Evolutionary conservation across 2,888 invertebrate species (phyloP), one percentile per base, ranked within the genome.

Genomic region (Eulithis prunata): DNA sequence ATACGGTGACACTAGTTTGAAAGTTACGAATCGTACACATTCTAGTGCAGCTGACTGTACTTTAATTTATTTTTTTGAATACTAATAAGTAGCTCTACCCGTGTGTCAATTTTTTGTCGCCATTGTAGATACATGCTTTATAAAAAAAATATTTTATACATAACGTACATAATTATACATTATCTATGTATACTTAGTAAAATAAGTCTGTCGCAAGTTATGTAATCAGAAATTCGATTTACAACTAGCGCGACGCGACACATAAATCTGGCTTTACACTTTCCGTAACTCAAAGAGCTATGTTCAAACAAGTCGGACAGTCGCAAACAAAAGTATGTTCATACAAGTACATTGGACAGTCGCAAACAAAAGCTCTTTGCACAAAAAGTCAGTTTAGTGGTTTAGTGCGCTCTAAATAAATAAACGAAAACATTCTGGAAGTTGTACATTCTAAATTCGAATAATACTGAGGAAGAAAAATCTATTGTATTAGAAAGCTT

Each of bases 311-410:
- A 51, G 38, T 21, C 41, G 38, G 41, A 41, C 58, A 58, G n/a
- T 52, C 58, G 52, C 21, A 49, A 12, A 8, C 36, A 41, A 49
- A 51, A 36, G 10, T 41, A 41, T 10, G 8, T 41, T 10, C 41
- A 6, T 32, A 6, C 6, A 32, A 32, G 32, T 57, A 47, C 36
- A 57, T 10, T 38, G 36, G 41, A 51, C 58, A 58, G n/a, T 52
- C 52, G 52, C 52, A 51, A 51, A 59, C 58, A 52, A 52, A 58
- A 52, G 51, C 41, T 51, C n/a, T 38, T 21, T 12, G 38, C 13
- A n/a, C 36, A 41, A 58, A 51, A 36, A 58, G 21, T 51, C 58
- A 7, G 49, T 41, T 41, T 38, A 32, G 6, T 11, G 32, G 38
- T 38, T 38, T 41, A 41, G 41, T 41, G 41, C 10, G 45, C 47